A percentile compares a stretch with the other conserved stretches of the same genome.
Conservation (phyloP, 2,888 invertebrate species). For the Acleris sparsana region DNA sequence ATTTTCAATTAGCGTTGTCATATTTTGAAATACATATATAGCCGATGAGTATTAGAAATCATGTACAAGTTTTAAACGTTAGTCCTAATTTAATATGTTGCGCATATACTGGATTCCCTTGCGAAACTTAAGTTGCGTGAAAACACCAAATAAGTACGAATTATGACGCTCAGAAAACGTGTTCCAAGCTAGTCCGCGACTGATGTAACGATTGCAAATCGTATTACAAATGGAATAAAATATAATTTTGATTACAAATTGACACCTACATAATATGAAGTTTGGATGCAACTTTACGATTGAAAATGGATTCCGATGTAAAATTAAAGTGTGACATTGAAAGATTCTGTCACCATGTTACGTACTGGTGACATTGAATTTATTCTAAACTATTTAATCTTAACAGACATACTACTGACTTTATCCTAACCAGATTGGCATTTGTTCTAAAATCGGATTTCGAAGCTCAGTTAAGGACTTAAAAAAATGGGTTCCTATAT, state of each 20-base stretch:
- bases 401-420: constrained; percentile 33
- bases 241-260: constrained; percentile 2
- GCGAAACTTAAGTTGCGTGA: constrained; percentile 24
- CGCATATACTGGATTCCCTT: constrained; percentile 28
- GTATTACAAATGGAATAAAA: constrained; percentile 18
- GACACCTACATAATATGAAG: constrained; percentile 2
- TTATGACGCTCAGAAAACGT: constrained; percentile 10
- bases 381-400: constrained; percentile 25
- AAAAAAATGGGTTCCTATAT: constrained; percentile 44
- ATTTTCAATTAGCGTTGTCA: neutral
- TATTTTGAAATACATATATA: too few species aligned
- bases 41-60: neutral
- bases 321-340: neutral
- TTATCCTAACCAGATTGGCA: constrained; percentile 48
- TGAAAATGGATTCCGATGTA: neutral
- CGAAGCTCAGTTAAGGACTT: constrained; percentile 64
- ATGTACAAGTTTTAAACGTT: constrained; percentile 1
- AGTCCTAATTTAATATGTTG: constrained; percentile 18
- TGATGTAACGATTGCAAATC: constrained; percentile 15
- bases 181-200: constrained; percentile 10
- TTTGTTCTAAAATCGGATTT: constrained; percentile 67
- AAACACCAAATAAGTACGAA: constrained; percentile 21
- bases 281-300: neutral
- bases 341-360: neutral
- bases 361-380: constrained; percentile 36